phyloP scores from a whole-genome alignment of 2,113 vertebrate species.

The Fregata magnificens region DNA sequence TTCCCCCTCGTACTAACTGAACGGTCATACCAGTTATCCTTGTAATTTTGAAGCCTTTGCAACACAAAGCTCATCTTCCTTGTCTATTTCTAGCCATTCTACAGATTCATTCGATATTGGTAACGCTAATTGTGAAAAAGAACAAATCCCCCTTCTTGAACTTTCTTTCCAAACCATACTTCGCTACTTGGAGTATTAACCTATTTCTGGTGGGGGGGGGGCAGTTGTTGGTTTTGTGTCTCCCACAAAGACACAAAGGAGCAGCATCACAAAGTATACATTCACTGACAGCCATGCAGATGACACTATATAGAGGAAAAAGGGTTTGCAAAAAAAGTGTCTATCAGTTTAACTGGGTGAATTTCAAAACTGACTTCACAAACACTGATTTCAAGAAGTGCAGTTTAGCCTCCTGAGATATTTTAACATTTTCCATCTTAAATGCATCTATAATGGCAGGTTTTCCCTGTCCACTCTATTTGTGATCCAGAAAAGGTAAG shows the following conservation, averaged over 20 bases:
- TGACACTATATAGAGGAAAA: not conserved
- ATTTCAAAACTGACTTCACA: not conserved
- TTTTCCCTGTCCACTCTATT: not conserved
- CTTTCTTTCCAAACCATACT: not conserved
- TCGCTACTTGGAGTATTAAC: not conserved
- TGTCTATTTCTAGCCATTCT: not conserved
- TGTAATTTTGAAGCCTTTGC: not conserved
- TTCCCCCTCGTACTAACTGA: not conserved
- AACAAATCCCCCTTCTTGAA: not conserved
- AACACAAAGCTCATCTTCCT: not conserved
- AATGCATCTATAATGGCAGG: not conserved
- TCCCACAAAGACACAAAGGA: too few relatives aligned
- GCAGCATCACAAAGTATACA: not conserved
- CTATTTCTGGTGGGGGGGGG: not conserved
- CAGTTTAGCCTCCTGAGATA: not conserved
- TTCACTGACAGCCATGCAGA: not conserved
- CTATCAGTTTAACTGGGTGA: not conserved
- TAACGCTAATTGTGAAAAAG: not conserved
- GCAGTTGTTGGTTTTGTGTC: not conserved
- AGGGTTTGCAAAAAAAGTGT: not conserved
- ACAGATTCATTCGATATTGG: not conserved
- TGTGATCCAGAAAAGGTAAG: not conserved
- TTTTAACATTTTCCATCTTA: not conserved
- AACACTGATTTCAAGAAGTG: not conserved
- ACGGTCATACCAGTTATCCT: not conserved